phyloP scores from a whole-genome alignment of 2,888 invertebrate genomes.

The Thalpophila matura region DNA sequence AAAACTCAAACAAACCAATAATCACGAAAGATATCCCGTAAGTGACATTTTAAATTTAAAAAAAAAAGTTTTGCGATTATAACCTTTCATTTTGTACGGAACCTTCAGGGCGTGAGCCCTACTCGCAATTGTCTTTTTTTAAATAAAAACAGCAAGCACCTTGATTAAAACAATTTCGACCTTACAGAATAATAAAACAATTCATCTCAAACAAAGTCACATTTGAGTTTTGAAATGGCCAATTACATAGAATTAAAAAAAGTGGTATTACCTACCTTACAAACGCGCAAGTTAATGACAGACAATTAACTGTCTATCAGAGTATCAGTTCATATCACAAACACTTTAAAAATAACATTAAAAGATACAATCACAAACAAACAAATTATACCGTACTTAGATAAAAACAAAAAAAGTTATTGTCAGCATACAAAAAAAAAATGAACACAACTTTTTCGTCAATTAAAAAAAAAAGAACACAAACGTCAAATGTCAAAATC shows the following conservation, averaged over 20 bases:
- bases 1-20: no score
- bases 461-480: constrained; percentile 22
- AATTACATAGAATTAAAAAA: constrained; percentile 10
- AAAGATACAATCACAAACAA: constrained; percentile 13
- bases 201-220: not conserved
- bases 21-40: no score
- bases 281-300: constrained; percentile 43
- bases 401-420: not conserved
- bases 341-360: constrained; percentile 31
- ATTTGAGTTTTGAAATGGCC: not conserved
- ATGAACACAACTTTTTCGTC: constrained; percentile 11
- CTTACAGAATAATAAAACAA: constrained; percentile 4
- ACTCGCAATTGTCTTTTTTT: no score
- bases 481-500: constrained; percentile 25
- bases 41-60: no score
- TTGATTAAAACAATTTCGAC: not conserved
- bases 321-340: constrained; percentile 23
- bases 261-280: constrained; percentile 42
- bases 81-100: no score
- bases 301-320: constrained; percentile 49
- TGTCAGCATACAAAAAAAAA: not conserved
- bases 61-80: no score
- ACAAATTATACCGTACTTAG: not conserved
- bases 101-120: no score
- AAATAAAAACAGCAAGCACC: no score